These are phyloP conservation scores for Antedon bifida DNA, from an alignment of 35 echinoderm and acorn worm genomes.

Conservation along the genomic window DNA sequence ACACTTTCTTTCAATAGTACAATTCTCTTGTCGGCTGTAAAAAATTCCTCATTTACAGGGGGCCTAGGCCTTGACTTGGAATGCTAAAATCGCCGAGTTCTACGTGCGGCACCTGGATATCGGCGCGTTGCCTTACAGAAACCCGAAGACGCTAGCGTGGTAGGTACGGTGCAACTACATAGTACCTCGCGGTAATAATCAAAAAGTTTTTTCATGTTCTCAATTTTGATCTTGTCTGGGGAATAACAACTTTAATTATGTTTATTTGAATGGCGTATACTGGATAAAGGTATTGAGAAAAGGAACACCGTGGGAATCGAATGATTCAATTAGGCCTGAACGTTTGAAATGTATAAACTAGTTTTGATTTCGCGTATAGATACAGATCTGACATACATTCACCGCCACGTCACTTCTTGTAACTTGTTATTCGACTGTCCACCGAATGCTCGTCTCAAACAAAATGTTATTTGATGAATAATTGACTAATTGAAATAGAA, in stretches of 20 bases:
- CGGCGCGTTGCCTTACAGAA: not conserved
- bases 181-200: not conserved
- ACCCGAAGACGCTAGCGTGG: not conserved
- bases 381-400: not conserved
- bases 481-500: no score
- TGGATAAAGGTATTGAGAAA: not conserved
- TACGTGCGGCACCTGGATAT: not conserved
- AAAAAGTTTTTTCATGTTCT: not conserved
- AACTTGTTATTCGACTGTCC: no score
- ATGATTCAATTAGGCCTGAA: not conserved
- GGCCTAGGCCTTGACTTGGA: not conserved
- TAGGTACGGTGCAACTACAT: not conserved
- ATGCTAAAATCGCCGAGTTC: not conserved
- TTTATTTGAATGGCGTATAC: not conserved
- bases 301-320: not conserved
- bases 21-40: not conserved
- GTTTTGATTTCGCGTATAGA: not conserved
- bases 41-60: not conserved
- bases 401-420: no score
- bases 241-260: not conserved
- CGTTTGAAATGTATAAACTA: not conserved
- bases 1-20: not conserved
- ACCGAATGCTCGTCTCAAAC: no score
- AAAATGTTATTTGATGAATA: no score
- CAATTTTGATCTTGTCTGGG: not conserved